These are phyloP conservation scores for Spicauda simplicius DNA, from an alignment of 2,888 invertebrate species.

Conservation along the genomic window DNA sequence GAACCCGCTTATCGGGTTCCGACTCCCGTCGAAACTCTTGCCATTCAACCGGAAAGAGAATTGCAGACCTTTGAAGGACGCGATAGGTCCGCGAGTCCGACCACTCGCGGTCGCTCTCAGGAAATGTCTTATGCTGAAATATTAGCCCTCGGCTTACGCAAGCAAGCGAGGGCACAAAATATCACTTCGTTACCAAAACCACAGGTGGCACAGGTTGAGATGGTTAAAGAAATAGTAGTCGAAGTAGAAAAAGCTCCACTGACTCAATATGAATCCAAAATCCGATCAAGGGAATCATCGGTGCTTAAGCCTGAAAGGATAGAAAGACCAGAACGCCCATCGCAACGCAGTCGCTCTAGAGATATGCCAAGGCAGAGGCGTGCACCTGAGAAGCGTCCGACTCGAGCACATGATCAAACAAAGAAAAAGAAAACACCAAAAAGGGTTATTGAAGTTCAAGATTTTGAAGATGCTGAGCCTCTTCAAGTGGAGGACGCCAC, in stretches of 20 bases:
- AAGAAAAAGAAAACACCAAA: slow-evolving; percentile 72
- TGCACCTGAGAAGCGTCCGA: slow-evolving; percentile 68
- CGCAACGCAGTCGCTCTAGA: slow-evolving; percentile 67
- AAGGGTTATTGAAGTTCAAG: slow-evolving; percentile 73
- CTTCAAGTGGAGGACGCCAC: slow-evolving; percentile 1
- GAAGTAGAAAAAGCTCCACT: slow-evolving; percentile 60
- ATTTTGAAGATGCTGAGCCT: slow-evolving; percentile 58
- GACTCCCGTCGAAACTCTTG: slow-evolving; percentile 38
- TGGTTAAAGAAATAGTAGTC: slow-evolving; percentile 66
- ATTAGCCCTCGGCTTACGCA: slow-evolving; percentile 87
- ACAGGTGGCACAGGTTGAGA: slow-evolving; percentile 70
- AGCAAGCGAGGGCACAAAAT: slow-evolving; percentile 57
- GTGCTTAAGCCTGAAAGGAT: slow-evolving; percentile 47
- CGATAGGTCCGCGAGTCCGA: slow-evolving; percentile 60
- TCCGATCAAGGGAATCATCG: slow-evolving; percentile 42
- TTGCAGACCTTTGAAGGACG: slow-evolving; percentile 49
- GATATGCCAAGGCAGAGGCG: slow-evolving; percentile 73
- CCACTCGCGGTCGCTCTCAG: slow-evolving; percentile 72
- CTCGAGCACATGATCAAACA: slow-evolving; percentile 67
- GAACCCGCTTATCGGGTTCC: slow-evolving; percentile 30
- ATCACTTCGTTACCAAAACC: slow-evolving; percentile 65
- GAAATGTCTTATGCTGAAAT: slow-evolving; percentile 90
- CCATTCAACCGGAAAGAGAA: slow-evolving; percentile 39
- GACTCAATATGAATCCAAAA: slow-evolving; percentile 53
- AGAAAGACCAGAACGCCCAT: slow-evolving; percentile 51